phyloP scores from a whole-genome alignment of 64 coral and sea anemone genomes.

The Actinia tenebrosa region DNA sequence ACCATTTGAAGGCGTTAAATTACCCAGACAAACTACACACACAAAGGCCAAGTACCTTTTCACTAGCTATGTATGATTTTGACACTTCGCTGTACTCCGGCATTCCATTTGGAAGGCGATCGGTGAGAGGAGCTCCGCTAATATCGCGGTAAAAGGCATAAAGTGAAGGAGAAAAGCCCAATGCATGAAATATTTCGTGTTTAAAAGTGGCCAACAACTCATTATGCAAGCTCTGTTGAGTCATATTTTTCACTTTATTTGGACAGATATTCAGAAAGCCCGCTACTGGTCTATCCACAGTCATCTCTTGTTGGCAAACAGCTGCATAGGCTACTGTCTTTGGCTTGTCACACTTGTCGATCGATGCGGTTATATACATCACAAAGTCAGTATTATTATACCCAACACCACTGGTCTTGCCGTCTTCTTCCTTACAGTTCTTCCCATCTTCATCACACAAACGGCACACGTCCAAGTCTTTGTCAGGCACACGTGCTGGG shows the following conservation, averaged over 20 bases:
- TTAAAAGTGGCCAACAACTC: conserved; percentile 85
- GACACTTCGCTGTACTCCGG: conserved; percentile 13
- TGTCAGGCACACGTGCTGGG: conserved; percentile 26
- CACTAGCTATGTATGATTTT: conserved; percentile 45
- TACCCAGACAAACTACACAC: no score
- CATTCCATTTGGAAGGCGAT: conserved; percentile 42
- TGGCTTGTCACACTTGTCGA: conserved; percentile 48
- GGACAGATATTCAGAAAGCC: conserved; percentile 95
- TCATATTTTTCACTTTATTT: conserved; percentile 34
- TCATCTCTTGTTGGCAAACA: conserved; percentile 77
- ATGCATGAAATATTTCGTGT: conserved; percentile 92
- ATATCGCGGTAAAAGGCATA: conserved; percentile 68
- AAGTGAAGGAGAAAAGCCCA: conserved; percentile 81
- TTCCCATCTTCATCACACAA: conserved; percentile 48
- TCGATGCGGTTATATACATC: conserved; percentile 59
- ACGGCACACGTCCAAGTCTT: conserved; percentile 72
- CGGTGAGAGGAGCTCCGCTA: conserved; percentile 56
- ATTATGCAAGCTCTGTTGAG: neutral
- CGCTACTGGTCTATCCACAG: conserved; percentile 74
- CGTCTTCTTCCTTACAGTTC: conserved; percentile 51
- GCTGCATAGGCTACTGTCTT: conserved; percentile 81
- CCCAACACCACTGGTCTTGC: conserved; percentile 25
- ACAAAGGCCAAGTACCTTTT: conserved; percentile 43
- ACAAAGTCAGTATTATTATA: conserved; percentile 76
- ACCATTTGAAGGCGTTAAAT: no score